Evolutionary conservation across 2,113 vertebrate genomes (phyloP), one percentile per base, ranked within the genome.

Genomic region (Chitala chitala): DNA sequence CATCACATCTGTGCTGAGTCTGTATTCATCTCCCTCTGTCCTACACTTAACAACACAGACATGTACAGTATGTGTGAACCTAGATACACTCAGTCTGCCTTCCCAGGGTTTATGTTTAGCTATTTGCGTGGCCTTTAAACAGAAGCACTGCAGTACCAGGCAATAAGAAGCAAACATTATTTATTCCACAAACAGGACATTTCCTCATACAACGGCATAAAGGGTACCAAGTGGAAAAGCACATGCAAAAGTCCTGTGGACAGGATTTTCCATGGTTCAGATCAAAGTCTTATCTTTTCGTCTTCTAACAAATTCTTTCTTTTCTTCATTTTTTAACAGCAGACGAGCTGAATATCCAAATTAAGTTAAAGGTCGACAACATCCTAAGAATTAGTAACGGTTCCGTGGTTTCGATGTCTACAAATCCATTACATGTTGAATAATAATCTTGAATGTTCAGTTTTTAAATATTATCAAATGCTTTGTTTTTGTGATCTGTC

Each of bases 401-500:
- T 56, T 33, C 55, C 63, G 36, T 48, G 38, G 56, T 63, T 73
- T 51, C 31, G 71, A 73, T 61, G 40, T 73, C 58, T 63, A 13
- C 55, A 73, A 59, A 73, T 73, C 69, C 51, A 55, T 72, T 56
- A 58, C 36, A 40, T 42, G 53, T 70, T 75, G 53, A 75, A 69
- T 75, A 75, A 65, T n/a, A 69, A 75, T 74, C 3, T 44, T 38
- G 50, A 17, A 33, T 69, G 46, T 69, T 58, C 17, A 40, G n/a
- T 66, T 66, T 40, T 66, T 65, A 17, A 54, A 22, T 70, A 24
- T 42, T 10, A 69, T n/a, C 33, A 89, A n/a, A 87, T 89, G 85
- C 83, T 83, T 86, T 86, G 77, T 83, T 82, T 86, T 86, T 5
- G n/a, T n/a, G n/a, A n/a, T n/a, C n/a, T n/a, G 12, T 46, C 12